phyloP scores from a whole-genome alignment of 2,113 vertebrate species.

The Ahaetulla prasina region DNA sequence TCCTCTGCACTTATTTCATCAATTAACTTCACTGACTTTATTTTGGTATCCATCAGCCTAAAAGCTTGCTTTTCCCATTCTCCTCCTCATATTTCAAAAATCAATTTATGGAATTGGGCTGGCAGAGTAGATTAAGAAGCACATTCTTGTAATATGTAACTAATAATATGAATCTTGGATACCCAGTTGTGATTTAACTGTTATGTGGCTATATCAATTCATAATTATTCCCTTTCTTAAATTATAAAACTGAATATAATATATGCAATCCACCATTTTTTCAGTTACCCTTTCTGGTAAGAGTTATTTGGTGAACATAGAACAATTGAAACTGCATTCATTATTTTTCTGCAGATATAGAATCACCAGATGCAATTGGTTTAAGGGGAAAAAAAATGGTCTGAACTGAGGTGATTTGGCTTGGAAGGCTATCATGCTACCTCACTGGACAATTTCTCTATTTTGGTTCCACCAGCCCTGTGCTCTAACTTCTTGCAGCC shows the following conservation, averaged over 20 bases:
- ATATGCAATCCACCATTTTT: neutral
- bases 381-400: neutral
- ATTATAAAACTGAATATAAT: neutral
- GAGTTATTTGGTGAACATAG: neutral
- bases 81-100: conserved; percentile 2
- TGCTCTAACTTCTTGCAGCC: neutral
- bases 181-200: neutral
- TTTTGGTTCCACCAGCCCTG: neutral
- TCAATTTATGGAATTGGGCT: neutral
- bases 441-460: neutral
- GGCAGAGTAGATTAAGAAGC: neutral
- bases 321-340: neutral
- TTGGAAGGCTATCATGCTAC: neutral
- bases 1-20: conserved; percentile 7
- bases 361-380: neutral
- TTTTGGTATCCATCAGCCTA: neutral
- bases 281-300: neutral
- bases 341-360: neutral
- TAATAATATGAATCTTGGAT: neutral
- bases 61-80: neutral
- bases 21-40: conserved; percentile 11
- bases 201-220: neutral
- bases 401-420: neutral
- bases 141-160: neutral
- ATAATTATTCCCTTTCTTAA: neutral